Conservation (phyloP, 2,888 invertebrate species). For the Aporophyla lueneburgensis region DNA sequence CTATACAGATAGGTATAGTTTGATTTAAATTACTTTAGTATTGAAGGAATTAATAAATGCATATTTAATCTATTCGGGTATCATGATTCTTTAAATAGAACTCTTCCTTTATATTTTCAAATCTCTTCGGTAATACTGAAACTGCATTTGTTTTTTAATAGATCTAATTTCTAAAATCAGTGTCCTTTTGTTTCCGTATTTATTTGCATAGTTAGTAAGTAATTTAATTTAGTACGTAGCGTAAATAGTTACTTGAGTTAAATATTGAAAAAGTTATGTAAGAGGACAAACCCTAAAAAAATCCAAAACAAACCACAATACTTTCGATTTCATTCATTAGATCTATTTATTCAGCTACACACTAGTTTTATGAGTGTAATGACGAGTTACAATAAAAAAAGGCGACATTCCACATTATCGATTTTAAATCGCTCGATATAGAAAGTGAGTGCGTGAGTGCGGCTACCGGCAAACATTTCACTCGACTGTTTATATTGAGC, state of each 20-base stretch:
- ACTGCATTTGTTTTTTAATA: neutral
- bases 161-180: too few species aligned
- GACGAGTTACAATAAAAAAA: conserved; percentile 53
- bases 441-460: conserved; percentile 80
- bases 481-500: conserved; percentile 64
- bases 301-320: neutral
- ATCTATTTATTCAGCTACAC: conserved; percentile 28
- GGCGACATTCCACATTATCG: conserved; percentile 65
- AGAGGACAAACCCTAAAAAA: too few species aligned
- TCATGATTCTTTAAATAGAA: neutral
- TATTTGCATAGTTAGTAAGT: too few species aligned
- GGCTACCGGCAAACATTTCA: conserved; percentile 64
- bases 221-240: too few species aligned
- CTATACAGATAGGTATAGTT: neutral
- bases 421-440: conserved; percentile 73
- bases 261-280: too few species aligned
- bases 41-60: neutral
- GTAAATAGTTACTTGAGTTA: too few species aligned
- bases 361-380: conserved; percentile 38
- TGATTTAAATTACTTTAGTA: neutral
- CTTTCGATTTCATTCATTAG: conserved; percentile 37
- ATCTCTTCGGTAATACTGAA: too few species aligned
- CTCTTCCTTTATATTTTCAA: neutral
- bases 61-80: neutral
- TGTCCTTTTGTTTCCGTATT: too few species aligned